These are phyloP conservation scores for Abramis brama DNA, from an alignment of 2,113 vertebrate genomes.

Conservation along the genomic window DNA sequence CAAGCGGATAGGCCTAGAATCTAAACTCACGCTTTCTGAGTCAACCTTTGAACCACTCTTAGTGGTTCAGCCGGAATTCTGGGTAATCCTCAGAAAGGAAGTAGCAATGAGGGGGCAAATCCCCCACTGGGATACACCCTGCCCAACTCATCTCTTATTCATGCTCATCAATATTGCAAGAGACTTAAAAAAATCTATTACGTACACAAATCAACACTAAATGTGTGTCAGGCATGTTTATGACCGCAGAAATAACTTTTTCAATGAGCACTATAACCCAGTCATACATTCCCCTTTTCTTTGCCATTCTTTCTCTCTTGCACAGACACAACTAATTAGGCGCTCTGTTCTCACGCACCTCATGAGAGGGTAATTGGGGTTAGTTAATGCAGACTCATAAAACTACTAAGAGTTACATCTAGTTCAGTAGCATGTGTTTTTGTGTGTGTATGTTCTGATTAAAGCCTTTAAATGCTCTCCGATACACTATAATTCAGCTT, in stretches of 20 bases:
- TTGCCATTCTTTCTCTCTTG: conserved; percentile 50
- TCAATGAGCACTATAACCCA: conserved; percentile 6
- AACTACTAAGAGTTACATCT: conserved; percentile 54
- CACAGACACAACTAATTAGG: conserved; percentile 72
- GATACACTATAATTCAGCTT: conserved; percentile 56
- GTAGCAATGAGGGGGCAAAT: conserved; percentile 72
- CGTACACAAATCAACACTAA: conserved; percentile 37
- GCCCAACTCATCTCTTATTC: conserved; percentile 80
- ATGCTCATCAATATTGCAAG: conserved; percentile 79
- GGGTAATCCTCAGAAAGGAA: conserved; percentile 79
- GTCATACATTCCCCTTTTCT: conserved; percentile 46
- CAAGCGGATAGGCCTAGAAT: neutral
- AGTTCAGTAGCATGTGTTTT: conserved; percentile 60
- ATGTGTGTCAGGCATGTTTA: neutral
- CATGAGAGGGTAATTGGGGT: conserved; percentile 66
- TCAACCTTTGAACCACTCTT: neutral
- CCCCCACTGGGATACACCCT: conserved; percentile 55
- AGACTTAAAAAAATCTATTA: conserved; percentile 38
- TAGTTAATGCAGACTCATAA: conserved; percentile 65
- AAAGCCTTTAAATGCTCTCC: conserved; percentile 56
- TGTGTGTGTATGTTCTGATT: conserved; percentile 52
- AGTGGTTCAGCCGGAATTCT: conserved; percentile 62
- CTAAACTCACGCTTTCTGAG: neutral
- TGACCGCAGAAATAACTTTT: neutral
- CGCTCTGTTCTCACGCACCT: conserved; percentile 55